phyloP scores from a whole-genome alignment of 1,140 invertebrate genomes.

The Monochamus saltuarius region DNA sequence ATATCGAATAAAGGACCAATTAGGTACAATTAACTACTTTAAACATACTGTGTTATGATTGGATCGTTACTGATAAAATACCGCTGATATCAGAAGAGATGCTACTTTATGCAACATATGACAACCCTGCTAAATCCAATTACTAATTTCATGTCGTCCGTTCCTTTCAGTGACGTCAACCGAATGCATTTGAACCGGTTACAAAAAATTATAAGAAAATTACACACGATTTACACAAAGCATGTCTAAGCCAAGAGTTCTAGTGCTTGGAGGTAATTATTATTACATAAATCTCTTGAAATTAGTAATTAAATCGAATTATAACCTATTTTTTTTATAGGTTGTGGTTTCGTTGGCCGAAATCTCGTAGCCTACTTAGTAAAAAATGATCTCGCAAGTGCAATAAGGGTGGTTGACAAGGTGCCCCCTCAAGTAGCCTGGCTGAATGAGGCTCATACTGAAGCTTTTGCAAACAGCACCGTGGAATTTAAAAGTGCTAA shows the following conservation, averaged over 20 bases:
- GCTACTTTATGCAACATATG: too few relatives aligned
- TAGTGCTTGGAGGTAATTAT: slow-evolving; percentile 42
- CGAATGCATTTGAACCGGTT: too few relatives aligned
- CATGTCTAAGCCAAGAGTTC: slow-evolving; percentile 40
- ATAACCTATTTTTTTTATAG: slow-evolving; percentile 55
- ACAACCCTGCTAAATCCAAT: too few relatives aligned
- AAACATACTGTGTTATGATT: too few relatives aligned
- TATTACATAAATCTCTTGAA: neutral
- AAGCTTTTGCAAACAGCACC: slow-evolving; percentile 68
- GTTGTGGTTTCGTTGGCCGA: slow-evolving; percentile 89
- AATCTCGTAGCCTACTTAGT: slow-evolving; percentile 83
- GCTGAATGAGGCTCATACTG: slow-evolving; percentile 73
- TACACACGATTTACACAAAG: neutral
- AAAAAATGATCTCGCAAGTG: slow-evolving; percentile 72
- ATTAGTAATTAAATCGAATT: slow-evolving; percentile 13
- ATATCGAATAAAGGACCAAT: too few relatives aligned
- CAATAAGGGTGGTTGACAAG: slow-evolving; percentile 84
- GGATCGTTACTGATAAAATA: too few relatives aligned
- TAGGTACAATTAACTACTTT: too few relatives aligned
- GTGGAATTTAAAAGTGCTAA: slow-evolving; percentile 91
- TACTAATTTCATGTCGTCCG: too few relatives aligned
- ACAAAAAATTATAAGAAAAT: too few relatives aligned
- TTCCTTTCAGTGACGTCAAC: too few relatives aligned
- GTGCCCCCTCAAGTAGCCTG: slow-evolving; percentile 89
- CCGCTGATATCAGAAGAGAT: too few relatives aligned